Evolutionary conservation across 2,113 vertebrate genomes (phyloP), one percentile per base, ranked within the genome.

Genomic region (Dissostichus mawsoni): DNA sequence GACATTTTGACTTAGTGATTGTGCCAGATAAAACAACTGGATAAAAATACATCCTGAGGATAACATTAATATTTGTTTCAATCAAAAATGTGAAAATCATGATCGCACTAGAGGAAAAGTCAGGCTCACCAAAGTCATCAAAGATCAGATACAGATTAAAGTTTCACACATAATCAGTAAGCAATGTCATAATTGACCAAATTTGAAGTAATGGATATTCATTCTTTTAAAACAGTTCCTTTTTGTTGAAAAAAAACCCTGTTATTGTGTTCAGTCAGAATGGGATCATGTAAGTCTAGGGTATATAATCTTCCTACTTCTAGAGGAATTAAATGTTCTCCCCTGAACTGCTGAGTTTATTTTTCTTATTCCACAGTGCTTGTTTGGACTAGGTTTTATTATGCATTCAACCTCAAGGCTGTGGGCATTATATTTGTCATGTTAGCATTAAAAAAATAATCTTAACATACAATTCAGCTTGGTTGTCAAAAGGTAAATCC

Each of bases 391-490:
- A 69, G 64, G 62, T 69, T 36, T 84, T 70, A 74, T 77, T 72
- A 84, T 69, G 59, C 33, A 83, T 85, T 76, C 77, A 74, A 62
- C 83, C 87, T 86, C 47, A 79, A 82, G 85, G 90, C 87, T 86
- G 78, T 90, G 81, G 77, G 87, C 77, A 61, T 69, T 69, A 59
- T 58, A 57, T 81, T 72, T 87, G 75, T 45, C 88, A 50, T 84
- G 74, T 57, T 78, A 56, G 66, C 76, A 69, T 78, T 41, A 78
- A 57, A 52, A 11, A n/a, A 72, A 59, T 36, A 44, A 41, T 52
- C 47, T 48, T n/a, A 66, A 76, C 51, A 71, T 81, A 71, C 68
- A 47, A 67, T 67, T 80, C 78, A 87, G 69, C 72, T 50, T 47
- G 53, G 62, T 20, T 61, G 51, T 65, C 51, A 62, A 76, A 70